Conservation (phyloP, 2,113 vertebrate species). For the Grammomys dolichurus region DNA sequence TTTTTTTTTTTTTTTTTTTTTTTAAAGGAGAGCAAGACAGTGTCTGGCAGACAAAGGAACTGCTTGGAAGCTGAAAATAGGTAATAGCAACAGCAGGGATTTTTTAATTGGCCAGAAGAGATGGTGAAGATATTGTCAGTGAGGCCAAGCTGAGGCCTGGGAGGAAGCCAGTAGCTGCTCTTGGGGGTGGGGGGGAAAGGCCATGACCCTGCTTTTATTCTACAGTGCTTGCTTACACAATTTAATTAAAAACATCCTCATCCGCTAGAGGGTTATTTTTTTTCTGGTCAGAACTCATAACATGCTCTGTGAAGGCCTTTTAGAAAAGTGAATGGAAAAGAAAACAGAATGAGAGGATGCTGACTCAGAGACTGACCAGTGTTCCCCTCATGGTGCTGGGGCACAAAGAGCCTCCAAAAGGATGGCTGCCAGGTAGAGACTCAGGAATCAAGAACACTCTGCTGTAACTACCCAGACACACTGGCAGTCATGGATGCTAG, state of each 20-base stretch:
- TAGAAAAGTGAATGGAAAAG: background rate
- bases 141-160: background rate
- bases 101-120: constrained; percentile 47
- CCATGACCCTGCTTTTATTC: background rate
- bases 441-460: background rate
- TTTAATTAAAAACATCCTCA: constrained; percentile 69
- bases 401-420: background rate
- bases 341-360: background rate
- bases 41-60: constrained; percentile 69
- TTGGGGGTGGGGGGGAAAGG: background rate
- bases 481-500: background rate
- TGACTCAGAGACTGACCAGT: background rate
- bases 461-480: background rate
- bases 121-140: constrained; percentile 19
- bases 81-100: background rate
- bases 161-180: background rate
- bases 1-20: background rate
- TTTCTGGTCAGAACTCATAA: constrained; percentile 37
- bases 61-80: constrained; percentile 57
- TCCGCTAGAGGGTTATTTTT: background rate
- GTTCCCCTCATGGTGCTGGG: background rate
- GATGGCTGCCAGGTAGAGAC: background rate
- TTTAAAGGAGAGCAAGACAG: constrained; percentile 45
- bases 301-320: background rate
- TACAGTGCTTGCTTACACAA: constrained; percentile 32